These are phyloP conservation scores for Octopus sinensis DNA, from an alignment of 1,140 invertebrate species.

Conservation along the genomic window DNA sequence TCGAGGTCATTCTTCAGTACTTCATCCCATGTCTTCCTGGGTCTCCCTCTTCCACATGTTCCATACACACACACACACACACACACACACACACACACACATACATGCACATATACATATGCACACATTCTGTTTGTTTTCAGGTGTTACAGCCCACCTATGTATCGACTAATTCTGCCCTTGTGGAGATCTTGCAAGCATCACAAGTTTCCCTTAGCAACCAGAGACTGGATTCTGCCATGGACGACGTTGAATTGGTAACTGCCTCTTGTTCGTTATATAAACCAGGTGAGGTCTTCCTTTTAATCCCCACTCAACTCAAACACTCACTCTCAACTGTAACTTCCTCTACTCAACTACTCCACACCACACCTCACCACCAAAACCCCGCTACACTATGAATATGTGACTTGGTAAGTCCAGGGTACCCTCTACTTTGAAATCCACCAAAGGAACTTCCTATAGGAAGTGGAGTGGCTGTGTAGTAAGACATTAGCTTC, in stretches of 20 bases:
- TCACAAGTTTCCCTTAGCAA: slow-evolving; percentile 32
- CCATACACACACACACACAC: slow-evolving; percentile 2
- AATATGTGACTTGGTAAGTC: no score
- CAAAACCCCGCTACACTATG: no score
- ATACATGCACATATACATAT: no score
- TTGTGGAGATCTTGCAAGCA: slow-evolving; percentile 41
- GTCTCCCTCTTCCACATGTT: neutral
- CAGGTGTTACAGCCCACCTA: slow-evolving; percentile 34
- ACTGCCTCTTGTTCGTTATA: slow-evolving; percentile 28
- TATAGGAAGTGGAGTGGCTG: no score
- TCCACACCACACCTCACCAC: no score
- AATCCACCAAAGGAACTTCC: no score
- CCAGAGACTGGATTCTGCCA: slow-evolving; percentile 22
- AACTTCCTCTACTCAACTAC: no score
- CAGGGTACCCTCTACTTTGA: no score
- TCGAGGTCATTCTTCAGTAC: neutral
- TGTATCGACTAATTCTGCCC: slow-evolving; percentile 32
- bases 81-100: neutral
- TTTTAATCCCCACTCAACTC: no score
- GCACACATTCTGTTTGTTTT: neutral
- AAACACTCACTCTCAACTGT: no score
- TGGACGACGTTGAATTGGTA: slow-evolving; percentile 31
- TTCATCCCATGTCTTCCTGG: neutral
- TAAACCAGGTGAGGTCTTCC: slow-evolving; percentile 24
- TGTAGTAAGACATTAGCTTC: no score